Conservation (phyloP, 2,888 invertebrate genomes). For the Cremastobaeus sp. region DNA sequence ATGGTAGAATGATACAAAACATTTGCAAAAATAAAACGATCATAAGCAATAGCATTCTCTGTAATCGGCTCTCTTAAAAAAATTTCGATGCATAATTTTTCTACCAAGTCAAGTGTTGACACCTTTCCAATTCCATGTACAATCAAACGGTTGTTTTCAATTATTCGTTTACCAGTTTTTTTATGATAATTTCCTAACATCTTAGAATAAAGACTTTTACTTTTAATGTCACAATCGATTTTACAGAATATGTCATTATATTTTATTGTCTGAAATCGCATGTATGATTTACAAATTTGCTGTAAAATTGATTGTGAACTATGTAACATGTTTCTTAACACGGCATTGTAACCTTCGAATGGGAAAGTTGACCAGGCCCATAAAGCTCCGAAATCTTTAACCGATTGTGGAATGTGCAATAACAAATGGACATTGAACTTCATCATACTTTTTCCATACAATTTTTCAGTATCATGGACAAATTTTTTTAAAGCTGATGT, state of each 20-base stretch:
- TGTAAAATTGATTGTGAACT: slow-evolving; percentile 26
- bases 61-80: neutral
- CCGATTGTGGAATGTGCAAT: no score
- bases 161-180: slow-evolving; percentile 8
- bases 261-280: slow-evolving; percentile 25
- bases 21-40: slow-evolving; percentile 17
- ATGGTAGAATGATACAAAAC: slow-evolving; percentile 16
- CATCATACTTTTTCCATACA: slow-evolving; percentile 38
- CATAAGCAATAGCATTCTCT: slow-evolving; percentile 9
- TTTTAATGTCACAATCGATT: slow-evolving; percentile 3
- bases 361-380: slow-evolving; percentile 55
- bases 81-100: slow-evolving; percentile 34
- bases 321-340: slow-evolving; percentile 25
- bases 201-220: slow-evolving; percentile 9
- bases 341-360: slow-evolving; percentile 44
- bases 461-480: slow-evolving; percentile 36
- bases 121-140: slow-evolving; percentile 9
- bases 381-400: no score
- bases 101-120: slow-evolving; percentile 4
- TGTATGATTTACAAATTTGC: slow-evolving; percentile 48
- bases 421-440: no score
- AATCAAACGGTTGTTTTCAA: neutral
- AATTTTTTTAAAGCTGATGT: slow-evolving; percentile 34
- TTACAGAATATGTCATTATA: slow-evolving; percentile 12
- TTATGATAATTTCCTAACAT: slow-evolving; percentile 19